phyloP scores from a whole-genome alignment of 2,113 vertebrate species.

The Pangasianodon hypophthalmus region DNA sequence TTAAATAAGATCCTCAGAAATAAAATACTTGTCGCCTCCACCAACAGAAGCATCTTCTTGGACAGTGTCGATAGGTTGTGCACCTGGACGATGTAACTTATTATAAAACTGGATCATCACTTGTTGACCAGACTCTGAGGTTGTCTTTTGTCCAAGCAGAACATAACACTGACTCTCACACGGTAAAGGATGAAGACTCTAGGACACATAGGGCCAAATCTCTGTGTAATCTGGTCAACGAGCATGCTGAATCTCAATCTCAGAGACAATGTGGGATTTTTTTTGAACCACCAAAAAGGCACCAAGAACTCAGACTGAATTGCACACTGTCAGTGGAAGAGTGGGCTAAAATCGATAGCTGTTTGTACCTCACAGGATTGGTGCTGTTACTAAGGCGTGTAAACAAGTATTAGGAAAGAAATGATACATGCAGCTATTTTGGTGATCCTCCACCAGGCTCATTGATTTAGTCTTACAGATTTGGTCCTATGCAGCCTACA shows the following conservation, averaged over 20 bases:
- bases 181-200: background rate
- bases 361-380: background rate
- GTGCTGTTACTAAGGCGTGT: background rate
- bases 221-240: background rate
- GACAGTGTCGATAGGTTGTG: background rate
- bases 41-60: background rate
- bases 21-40: too few species aligned
- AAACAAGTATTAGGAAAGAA: background rate
- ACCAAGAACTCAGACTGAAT: background rate
- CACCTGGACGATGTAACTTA: too few species aligned
- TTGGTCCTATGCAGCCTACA: background rate
- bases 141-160: background rate
- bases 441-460: background rate
- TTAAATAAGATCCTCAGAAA: background rate
- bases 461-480: background rate
- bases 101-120: background rate
- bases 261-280: background rate
- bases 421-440: background rate
- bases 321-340: too few species aligned
- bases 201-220: background rate
- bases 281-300: background rate
- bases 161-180: background rate
- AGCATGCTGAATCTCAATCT: background rate
- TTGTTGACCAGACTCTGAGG: background rate
- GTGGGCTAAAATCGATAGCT: background rate